A percentile compares a stretch with the other conserved stretches of the same genome.
Conservation (phyloP, 2,888 invertebrate species). For the Xestia xanthographa region DNA sequence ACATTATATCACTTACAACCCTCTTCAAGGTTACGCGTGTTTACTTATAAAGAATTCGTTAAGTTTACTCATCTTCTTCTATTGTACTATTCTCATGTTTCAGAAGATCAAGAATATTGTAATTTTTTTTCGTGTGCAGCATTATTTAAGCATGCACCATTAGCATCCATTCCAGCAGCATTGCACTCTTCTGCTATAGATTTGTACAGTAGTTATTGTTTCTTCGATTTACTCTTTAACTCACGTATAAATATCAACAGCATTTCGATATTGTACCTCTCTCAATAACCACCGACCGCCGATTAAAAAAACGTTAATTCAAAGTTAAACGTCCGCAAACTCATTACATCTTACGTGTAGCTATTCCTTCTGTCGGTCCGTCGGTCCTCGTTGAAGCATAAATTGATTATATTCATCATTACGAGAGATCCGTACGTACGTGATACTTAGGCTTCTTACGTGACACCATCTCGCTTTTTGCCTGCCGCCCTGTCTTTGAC, state of each 20-base stretch:
- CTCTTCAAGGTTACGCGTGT: constrained; percentile 26
- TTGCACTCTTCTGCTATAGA: neutral
- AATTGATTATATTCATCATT: constrained; percentile 67
- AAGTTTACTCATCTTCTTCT: neutral
- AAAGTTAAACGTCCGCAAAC: constrained; percentile 59
- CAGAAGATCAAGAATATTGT: neutral
- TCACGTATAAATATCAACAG: constrained; percentile 13
- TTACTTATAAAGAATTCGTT: neutral
- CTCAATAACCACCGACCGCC: constrained; percentile 15
- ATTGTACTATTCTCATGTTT: neutral
- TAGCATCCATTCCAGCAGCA: neutral
- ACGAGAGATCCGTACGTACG: constrained; percentile 53
- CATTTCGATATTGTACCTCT: constrained; percentile 15
- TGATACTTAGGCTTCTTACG: constrained; percentile 61
- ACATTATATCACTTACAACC: constrained; percentile 16
- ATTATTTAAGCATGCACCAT: neutral
- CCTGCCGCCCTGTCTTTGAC: constrained; percentile 68
- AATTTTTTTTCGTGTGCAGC: neutral
- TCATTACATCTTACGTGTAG: constrained; percentile 62
- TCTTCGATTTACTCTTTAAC: neutral
- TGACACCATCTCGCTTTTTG: constrained; percentile 61
- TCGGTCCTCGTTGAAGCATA: constrained; percentile 51
- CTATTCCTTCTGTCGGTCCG: constrained; percentile 56
- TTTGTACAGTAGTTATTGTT: neutral
- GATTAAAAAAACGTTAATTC: constrained; percentile 53